Percentiles rank a stretch among this genome's conserved stretches.
Evolutionary conservation across 2,797 vertebrate genomes (phyloP).

Genomic region (Crypturellus tataupa): DNA sequence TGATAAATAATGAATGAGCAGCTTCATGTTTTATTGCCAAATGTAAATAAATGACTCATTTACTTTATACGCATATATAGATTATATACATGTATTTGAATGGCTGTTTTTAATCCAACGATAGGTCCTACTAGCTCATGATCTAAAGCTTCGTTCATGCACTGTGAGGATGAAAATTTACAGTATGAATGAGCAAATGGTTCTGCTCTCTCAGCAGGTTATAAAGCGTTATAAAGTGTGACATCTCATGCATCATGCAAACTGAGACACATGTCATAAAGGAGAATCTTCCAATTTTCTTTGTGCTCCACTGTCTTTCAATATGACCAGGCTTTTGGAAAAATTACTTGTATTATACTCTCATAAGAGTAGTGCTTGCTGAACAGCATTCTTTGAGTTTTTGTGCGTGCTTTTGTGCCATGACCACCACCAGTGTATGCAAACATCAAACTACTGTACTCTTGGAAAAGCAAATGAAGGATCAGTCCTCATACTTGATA

Average conservation of each 20-base stretch:
- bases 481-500: background rate
- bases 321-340: background rate
- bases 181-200: background rate
- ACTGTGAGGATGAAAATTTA: background rate
- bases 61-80: slow-evolving; percentile 1
- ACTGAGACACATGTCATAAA: background rate
- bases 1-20: slow-evolving; percentile 64
- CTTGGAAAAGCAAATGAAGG: background rate
- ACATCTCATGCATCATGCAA: background rate
- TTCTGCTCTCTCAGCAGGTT: slow-evolving; percentile 4
- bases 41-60: slow-evolving; percentile 57
- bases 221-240: background rate
- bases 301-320: background rate
- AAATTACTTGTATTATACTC: background rate
- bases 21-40: slow-evolving; percentile 69
- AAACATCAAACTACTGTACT: rapidly evolving
- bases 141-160: slow-evolving; percentile 5
- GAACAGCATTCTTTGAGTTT: background rate
- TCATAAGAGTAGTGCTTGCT: background rate
- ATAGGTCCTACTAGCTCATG: slow-evolving; percentile 16
- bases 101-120: slow-evolving; percentile 59
- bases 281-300: background rate
- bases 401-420: background rate
- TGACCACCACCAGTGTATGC: background rate
- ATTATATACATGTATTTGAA: background rate